Conservation (phyloP, 2,797 vertebrate genomes). For the Tinamus major region DNA sequence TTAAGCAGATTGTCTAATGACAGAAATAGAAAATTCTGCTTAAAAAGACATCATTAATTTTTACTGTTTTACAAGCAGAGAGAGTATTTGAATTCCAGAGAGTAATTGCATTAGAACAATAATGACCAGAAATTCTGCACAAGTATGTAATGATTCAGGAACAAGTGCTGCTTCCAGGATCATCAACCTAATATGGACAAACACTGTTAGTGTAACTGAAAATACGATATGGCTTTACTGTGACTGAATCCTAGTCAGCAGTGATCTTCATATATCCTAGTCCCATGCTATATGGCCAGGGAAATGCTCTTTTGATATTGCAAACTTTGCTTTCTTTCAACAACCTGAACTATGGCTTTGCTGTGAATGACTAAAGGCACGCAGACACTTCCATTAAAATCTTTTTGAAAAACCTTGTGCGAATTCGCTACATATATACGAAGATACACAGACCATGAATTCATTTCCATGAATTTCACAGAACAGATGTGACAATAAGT, state of each 20-base stretch:
- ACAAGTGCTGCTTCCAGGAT: constrained; percentile 27
- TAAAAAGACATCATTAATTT: constrained; percentile 40
- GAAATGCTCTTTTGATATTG: background rate
- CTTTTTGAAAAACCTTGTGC: background rate
- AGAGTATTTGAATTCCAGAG: background rate
- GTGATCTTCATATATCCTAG: background rate
- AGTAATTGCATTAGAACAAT: background rate
- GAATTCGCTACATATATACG: background rate
- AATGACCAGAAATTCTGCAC: background rate
- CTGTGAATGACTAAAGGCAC: background rate
- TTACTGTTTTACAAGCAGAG: constrained; percentile 8
- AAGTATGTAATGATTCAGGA: background rate
- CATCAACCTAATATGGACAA: background rate
- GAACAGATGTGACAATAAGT: background rate
- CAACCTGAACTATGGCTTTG: background rate
- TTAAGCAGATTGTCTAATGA: constrained; percentile 15
- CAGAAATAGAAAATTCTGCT: constrained; percentile 14
- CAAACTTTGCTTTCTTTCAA: background rate
- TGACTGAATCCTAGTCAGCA: background rate
- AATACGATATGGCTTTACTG: background rate
- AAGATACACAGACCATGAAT: background rate
- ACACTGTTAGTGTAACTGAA: background rate
- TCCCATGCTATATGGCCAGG: background rate
- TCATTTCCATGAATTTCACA: background rate
- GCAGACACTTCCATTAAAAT: background rate